These are phyloP conservation scores for Mesocentrotus franciscanus DNA, from an alignment of 53 echinoderm and acorn worm species.

Conservation along the genomic window DNA sequence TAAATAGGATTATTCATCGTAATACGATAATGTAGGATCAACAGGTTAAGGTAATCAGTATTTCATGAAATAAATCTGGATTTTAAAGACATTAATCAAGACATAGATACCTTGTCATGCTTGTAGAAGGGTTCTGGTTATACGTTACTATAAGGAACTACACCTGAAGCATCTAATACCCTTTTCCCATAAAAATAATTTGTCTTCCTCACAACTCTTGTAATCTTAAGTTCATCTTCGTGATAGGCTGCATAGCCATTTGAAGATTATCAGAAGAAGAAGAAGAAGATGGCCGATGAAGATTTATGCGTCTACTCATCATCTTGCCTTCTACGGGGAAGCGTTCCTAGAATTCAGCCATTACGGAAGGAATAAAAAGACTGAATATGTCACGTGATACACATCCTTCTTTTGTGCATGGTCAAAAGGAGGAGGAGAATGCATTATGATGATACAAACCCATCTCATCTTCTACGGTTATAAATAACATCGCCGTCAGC, in stretches of 20 bases:
- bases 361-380: neutral
- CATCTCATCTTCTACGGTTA: neutral
- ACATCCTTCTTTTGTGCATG: neutral
- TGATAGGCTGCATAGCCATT: too few relatives aligned
- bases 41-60: neutral
- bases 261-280: too few relatives aligned
- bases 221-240: too few relatives aligned
- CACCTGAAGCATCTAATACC: too few relatives aligned
- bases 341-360: neutral
- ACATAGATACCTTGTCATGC: neutral
- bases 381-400: neutral
- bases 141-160: neutral
- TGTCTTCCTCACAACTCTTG: too few relatives aligned
- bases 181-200: too few relatives aligned
- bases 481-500: slow-evolving; percentile 2
- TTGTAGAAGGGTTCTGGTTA: neutral
- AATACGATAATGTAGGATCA: neutral
- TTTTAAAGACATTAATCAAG: slow-evolving; percentile 5
- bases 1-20: neutral
- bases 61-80: neutral
- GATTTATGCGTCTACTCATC: neutral
- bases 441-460: neutral
- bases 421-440: neutral
- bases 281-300: neutral
- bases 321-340: neutral